Evolutionary conservation across 2,113 vertebrate genomes (phyloP).

Genomic region (Gavialis gangeticus): DNA sequence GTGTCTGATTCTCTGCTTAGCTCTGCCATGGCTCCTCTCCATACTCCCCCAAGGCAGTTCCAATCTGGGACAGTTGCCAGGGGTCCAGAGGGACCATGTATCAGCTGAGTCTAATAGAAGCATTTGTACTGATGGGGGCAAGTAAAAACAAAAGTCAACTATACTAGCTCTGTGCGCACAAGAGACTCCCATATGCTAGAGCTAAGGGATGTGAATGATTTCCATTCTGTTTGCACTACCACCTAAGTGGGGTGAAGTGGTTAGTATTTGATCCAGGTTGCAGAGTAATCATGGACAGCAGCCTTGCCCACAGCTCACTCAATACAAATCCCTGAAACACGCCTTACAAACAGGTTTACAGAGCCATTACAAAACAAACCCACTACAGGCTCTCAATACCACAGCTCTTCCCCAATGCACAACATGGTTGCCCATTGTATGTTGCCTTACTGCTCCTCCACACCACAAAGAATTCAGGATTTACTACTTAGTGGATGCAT

Average conservation of each 20-base stretch:
- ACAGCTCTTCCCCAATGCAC: background rate
- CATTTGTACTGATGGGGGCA: background rate
- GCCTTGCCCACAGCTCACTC: background rate
- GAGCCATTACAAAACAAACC: background rate
- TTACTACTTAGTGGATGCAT: background rate
- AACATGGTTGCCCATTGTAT: background rate
- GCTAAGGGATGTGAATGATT: background rate
- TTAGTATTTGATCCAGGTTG: background rate
- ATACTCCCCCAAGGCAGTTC: background rate
- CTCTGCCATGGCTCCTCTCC: background rate
- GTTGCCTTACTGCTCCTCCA: background rate
- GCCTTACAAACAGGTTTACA: background rate
- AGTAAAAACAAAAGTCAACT: rapidly evolving
- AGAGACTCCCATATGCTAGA: background rate
- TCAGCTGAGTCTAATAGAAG: background rate
- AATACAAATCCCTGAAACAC: background rate
- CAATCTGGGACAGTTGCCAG: background rate
- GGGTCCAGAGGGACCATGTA: background rate
- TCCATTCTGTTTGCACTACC: background rate
- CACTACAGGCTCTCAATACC: no score
- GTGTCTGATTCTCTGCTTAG: background rate
- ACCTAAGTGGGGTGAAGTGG: background rate
- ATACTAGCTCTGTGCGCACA: rapidly evolving
- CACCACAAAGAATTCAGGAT: background rate
- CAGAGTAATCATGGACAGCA: rapidly evolving